Conservation (phyloP, 2,113 vertebrate species). For the Cathartes aura region DNA sequence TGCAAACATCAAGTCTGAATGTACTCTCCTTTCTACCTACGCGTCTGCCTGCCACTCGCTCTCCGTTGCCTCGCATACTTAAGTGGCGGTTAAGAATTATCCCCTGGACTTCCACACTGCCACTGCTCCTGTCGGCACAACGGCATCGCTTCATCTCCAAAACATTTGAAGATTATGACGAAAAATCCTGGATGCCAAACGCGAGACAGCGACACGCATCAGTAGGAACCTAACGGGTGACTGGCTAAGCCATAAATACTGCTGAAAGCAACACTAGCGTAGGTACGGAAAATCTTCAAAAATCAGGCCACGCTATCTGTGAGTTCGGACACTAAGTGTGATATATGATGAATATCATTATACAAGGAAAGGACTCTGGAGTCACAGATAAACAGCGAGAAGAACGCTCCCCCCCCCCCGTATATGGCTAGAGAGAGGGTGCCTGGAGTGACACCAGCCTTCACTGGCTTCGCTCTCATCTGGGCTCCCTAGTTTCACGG, state of each 20-base stretch:
- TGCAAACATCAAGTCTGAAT: not conserved
- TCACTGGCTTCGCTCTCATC: fast-evolving
- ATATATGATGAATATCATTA: fast-evolving
- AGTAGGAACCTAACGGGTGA: not conserved
- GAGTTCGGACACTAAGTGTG: not conserved
- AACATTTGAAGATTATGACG: not conserved
- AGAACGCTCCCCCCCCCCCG: not conserved
- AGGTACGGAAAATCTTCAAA: not conserved
- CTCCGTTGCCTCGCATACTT: not conserved
- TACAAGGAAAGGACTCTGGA: not conserved
- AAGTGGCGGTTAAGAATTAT: not conserved
- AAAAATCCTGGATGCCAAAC: not conserved
- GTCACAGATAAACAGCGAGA: not conserved
- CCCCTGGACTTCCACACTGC: not conserved
- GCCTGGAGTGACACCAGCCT: not conserved
- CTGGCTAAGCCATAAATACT: not conserved
- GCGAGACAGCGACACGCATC: fast-evolving
- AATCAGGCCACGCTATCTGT: fast-evolving
- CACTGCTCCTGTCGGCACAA: not conserved
- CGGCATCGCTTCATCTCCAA: not conserved
- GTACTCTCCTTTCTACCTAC: conserved; percentile 7
- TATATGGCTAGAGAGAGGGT: not conserved
- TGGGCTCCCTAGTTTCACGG: not conserved
- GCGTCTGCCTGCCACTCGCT: not conserved
- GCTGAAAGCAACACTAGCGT: fast-evolving